These are phyloP conservation scores for Tenualosa ilisha DNA, from an alignment of 2,797 vertebrate species.

Conservation along the genomic window DNA sequence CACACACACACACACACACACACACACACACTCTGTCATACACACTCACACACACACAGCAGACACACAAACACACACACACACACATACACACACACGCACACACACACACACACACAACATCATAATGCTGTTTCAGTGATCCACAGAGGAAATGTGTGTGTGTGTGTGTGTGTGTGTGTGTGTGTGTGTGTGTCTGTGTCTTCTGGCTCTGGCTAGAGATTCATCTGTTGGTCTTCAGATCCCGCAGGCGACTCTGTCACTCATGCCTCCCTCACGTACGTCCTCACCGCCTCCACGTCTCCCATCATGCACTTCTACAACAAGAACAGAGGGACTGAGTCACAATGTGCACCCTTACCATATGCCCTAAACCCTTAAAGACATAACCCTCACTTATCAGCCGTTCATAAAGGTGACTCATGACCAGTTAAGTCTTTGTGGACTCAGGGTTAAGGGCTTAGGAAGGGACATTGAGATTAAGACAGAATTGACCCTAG, in stretches of 20 bases:
- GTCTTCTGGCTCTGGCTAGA: slow-evolving; percentile 70
- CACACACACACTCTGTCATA: too few species aligned
- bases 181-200: too few species aligned
- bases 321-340: slow-evolving; percentile 7
- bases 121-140: slow-evolving; percentile 71
- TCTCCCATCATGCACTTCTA: slow-evolving; percentile 91
- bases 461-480: too few species aligned
- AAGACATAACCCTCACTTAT: too few species aligned
- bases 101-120: slow-evolving; percentile 44
- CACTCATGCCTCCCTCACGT: slow-evolving; percentile 82
- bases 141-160: slow-evolving; percentile 63
- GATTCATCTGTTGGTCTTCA: slow-evolving; percentile 60
- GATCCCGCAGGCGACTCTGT: slow-evolving; percentile 46
- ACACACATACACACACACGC: not conserved
- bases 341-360: too few species aligned
- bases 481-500: too few species aligned
- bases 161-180: slow-evolving; percentile 2
- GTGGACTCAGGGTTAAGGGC: too few species aligned
- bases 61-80: not conserved
- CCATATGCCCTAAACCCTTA: too few species aligned
- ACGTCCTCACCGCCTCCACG: slow-evolving; percentile 85
- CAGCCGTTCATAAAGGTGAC: too few species aligned
- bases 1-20: not conserved
- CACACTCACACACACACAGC: too few species aligned
- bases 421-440: too few species aligned